Conservation (phyloP, 2,888 invertebrate genomes). For the Marronus borbonicus region DNA sequence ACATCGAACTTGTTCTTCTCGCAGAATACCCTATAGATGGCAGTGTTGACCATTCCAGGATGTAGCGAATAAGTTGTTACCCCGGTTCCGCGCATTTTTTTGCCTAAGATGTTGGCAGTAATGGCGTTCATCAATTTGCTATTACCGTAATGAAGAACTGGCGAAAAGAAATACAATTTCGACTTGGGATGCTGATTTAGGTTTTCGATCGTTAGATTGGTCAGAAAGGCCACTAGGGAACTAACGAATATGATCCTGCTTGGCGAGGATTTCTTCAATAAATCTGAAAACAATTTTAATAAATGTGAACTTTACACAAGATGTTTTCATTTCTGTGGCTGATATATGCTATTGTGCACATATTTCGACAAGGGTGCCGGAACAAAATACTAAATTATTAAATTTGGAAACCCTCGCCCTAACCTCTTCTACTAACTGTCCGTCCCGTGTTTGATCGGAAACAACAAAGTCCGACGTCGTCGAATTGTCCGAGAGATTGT, state of each 20-base stretch:
- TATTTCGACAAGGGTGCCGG: too few relatives aligned
- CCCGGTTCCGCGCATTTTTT: slow-evolving; percentile 62
- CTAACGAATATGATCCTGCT: slow-evolving; percentile 66
- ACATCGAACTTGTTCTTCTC: background rate
- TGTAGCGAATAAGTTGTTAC: slow-evolving; percentile 66
- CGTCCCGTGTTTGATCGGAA: too few relatives aligned
- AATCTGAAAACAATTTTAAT: slow-evolving; percentile 59
- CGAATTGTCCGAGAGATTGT: too few relatives aligned
- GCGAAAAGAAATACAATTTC: slow-evolving; percentile 13
- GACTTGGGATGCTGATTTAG: slow-evolving; percentile 32
- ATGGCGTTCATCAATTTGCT: slow-evolving; percentile 66
- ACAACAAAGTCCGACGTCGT: too few relatives aligned
- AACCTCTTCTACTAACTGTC: too few relatives aligned
- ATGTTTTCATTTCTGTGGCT: too few relatives aligned
- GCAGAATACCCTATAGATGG: slow-evolving; percentile 28
- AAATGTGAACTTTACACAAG: background rate
- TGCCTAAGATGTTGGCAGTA: slow-evolving; percentile 65
- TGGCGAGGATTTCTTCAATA: slow-evolving; percentile 65
- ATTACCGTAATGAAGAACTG: slow-evolving; percentile 62
- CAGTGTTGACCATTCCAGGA: slow-evolving; percentile 64
- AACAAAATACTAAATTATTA: too few relatives aligned
- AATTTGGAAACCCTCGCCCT: too few relatives aligned
- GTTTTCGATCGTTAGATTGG: slow-evolving; percentile 61
- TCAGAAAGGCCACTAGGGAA: slow-evolving; percentile 62
- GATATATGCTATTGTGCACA: too few relatives aligned